A percentile compares a stretch with the other conserved stretches of the same genome.
Conservation (phyloP, 2,113 vertebrate species). For the Pteropus alecto region DNA sequence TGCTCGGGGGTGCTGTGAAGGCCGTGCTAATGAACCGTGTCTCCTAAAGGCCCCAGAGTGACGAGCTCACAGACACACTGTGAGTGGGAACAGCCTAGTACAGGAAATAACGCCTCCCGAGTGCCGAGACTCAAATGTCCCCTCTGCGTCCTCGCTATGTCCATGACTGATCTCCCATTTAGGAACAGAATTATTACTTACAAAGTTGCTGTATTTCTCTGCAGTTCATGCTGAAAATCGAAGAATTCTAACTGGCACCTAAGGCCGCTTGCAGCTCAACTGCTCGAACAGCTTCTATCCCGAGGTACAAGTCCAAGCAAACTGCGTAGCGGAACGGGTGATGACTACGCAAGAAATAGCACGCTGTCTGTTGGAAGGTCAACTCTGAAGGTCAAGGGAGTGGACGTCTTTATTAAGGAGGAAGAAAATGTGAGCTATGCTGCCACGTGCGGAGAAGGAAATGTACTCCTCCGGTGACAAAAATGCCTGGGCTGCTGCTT, state of each 20-base stretch:
- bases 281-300: background rate
- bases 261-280: rapidly evolving
- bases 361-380: constrained; percentile 20
- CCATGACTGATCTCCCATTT: background rate
- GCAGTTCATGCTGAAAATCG: background rate
- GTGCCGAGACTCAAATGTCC: background rate
- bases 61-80: rapidly evolving
- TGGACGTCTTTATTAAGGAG: constrained; percentile 18
- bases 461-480: constrained; percentile 59
- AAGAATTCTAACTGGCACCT: background rate
- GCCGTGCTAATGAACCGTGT: background rate
- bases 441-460: background rate
- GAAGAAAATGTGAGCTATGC: constrained; percentile 54
- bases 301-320: background rate
- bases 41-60: no score
- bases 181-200: background rate
- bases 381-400: constrained; percentile 50
- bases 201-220: background rate
- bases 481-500: background rate
- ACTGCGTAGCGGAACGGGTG: background rate
- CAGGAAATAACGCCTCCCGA: background rate
- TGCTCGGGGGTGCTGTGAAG: background rate
- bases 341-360: background rate
- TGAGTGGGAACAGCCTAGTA: background rate
- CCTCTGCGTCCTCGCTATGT: background rate